Evolutionary conservation across 1,140 invertebrate species (phyloP), one percentile per base, ranked within the genome.

Genomic region (Gonioctena quinquepunctata): DNA sequence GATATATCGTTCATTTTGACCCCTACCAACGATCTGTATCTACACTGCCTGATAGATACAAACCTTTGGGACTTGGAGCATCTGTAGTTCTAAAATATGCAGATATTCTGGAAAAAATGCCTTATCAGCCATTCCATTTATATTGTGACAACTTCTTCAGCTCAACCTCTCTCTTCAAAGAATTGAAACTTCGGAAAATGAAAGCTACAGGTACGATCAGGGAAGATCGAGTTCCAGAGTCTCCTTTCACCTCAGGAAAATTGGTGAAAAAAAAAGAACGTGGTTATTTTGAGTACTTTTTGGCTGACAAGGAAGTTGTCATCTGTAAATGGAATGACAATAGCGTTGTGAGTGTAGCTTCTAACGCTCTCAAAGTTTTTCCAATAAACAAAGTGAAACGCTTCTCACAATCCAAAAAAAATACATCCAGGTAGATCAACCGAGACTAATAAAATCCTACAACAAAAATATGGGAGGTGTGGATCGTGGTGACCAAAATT

Each of bases 391-490:
- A 2, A 42, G 11, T 42, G 4, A n/a, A 42, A 42, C 2, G 72
- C 25, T 77, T 69, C 70, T 74, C 74, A 28, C 71, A 68, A 68
- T 70, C 64, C 66, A 72, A 28, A 71, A 75, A 33, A 72, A 77
- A 63, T 60, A 75, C 60, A 67, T 73, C 27, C 27, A 25, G 8
- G 64, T 76, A 48, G 52, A 60, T 22, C 72, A 75, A 70, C 72
- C 76, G 23, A 19, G 66, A 57, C 19, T 23, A 78, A 75, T 54
- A 78, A 78, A n/a, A 65, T 59, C 22, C 16, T 79, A 74, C 49
- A 79, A 78, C 33, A 4, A 69, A 26, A 76, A 80, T 56, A 76
- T 79, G 74, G 67, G 76, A 50, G 76, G 73, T 6, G 74, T 77
- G 1, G 77, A 80, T 48, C 66, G 71, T 8, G 50, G 66, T 25